These are phyloP conservation scores for Punctoribates punctum DNA, from an alignment of 2,888 invertebrate genomes.

Conservation along the genomic window DNA sequence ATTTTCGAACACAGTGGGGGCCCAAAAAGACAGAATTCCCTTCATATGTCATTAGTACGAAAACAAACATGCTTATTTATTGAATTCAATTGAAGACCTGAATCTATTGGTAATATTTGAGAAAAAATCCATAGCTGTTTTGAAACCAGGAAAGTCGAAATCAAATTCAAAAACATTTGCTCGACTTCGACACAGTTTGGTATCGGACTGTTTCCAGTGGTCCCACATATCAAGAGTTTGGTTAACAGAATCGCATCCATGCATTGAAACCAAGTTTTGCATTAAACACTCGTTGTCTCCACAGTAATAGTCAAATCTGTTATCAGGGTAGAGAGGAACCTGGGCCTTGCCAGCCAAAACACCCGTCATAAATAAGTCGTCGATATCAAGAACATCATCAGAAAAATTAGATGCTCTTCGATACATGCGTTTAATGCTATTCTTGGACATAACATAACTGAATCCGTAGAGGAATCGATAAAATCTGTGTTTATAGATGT, in stretches of 20 bases:
- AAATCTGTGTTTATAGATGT: background rate
- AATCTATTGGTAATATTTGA: no score
- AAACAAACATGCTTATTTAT: no score
- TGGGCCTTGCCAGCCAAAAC: slow-evolving; percentile 30
- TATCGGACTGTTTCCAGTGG: background rate
- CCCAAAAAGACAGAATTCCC: no score
- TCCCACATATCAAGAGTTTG: background rate
- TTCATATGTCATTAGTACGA: no score
- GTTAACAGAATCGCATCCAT: slow-evolving; percentile 28
- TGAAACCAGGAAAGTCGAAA: background rate
- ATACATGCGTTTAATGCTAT: slow-evolving; percentile 20
- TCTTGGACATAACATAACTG: slow-evolving; percentile 38
- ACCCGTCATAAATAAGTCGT: slow-evolving; percentile 42
- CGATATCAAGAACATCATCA: slow-evolving; percentile 38
- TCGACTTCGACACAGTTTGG: background rate
- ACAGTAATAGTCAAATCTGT: slow-evolving; percentile 11
- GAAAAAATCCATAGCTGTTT: background rate
- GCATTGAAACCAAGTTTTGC: background rate
- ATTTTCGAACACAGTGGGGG: no score
- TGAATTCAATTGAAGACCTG: no score
- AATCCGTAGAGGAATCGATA: slow-evolving; percentile 39
- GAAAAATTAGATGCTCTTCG: slow-evolving; percentile 24
- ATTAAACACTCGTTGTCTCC: background rate
- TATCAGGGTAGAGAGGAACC: background rate
- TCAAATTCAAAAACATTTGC: background rate